Conservation (phyloP, 2,888 invertebrate genomes). For the Gari tellinella region DNA sequence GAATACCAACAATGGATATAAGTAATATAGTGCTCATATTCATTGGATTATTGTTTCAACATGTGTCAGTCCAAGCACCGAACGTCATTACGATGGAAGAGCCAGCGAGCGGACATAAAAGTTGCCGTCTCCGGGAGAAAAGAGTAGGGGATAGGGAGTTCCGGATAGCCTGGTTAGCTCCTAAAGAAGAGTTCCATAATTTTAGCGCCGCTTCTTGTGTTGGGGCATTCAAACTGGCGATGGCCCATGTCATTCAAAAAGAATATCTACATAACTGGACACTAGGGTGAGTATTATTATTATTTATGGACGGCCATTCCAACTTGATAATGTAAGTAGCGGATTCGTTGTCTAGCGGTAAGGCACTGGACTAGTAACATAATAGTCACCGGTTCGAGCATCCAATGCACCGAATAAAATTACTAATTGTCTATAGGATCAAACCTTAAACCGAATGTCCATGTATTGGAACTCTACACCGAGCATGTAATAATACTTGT, state of each 20-base stretch:
- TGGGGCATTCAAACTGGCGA: constrained; percentile 72
- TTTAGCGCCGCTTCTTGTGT: constrained; percentile 75
- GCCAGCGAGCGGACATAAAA: background rate
- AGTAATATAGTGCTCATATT: background rate
- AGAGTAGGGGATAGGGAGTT: constrained; percentile 62
- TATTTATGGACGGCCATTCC: no score
- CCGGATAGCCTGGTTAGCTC: constrained; percentile 79
- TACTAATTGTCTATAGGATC: no score
- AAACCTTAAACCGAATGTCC: no score
- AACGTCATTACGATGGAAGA: background rate
- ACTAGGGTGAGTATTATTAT: constrained; percentile 61
- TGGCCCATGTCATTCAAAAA: constrained; percentile 49
- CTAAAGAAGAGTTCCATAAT: constrained; percentile 69
- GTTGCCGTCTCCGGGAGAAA: constrained; percentile 37
- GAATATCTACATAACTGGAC: constrained; percentile 40
- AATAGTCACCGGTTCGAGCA: no score
- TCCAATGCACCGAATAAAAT: no score
- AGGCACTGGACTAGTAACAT: no score
- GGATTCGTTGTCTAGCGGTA: no score
- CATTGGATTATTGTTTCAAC: background rate
- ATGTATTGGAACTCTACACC: no score
- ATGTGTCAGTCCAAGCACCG: background rate
- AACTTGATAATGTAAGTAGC: no score
- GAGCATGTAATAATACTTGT: no score
- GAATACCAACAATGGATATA: background rate